phyloP scores from a whole-genome alignment of 2,797 vertebrate genomes.

The Halcyon smyrnensis region DNA sequence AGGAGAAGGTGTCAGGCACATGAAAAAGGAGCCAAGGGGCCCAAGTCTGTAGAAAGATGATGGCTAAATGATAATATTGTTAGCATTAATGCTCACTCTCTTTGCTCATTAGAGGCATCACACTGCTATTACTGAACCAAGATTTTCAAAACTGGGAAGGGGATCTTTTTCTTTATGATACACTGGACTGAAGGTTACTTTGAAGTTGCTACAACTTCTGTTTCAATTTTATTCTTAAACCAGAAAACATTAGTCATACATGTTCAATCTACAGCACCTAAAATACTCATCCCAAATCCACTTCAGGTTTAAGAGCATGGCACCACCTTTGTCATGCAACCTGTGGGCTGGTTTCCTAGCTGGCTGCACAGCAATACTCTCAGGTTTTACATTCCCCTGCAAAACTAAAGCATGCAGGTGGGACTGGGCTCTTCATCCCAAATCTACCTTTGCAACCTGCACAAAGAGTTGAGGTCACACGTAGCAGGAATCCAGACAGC shows the following conservation, averaged over 20 bases:
- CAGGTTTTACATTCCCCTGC: neutral
- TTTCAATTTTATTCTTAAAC: neutral
- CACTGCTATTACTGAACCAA: neutral
- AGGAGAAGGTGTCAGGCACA: neutral
- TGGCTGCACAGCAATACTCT: neutral
- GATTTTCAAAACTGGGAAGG: neutral
- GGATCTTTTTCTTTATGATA: neutral
- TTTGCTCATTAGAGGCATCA: neutral
- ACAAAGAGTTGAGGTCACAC: neutral
- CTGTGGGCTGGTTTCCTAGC: neutral
- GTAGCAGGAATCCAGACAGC: rapidly evolving
- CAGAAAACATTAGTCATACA: neutral
- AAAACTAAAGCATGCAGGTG: rapidly evolving
- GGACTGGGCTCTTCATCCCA: neutral
- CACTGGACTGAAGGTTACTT: neutral
- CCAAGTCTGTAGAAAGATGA: neutral
- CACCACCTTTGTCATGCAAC: neutral
- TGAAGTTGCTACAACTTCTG: neutral
- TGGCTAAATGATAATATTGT: neutral
- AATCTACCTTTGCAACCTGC: neutral
- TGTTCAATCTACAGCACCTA: neutral
- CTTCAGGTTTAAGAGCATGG: neutral
- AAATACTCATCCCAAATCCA: neutral
- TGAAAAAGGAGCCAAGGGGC: neutral
- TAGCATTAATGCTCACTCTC: neutral